Evolutionary conservation across 2,888 invertebrate species (phyloP).

Genomic region (Steinernema carpocapsae): DNA sequence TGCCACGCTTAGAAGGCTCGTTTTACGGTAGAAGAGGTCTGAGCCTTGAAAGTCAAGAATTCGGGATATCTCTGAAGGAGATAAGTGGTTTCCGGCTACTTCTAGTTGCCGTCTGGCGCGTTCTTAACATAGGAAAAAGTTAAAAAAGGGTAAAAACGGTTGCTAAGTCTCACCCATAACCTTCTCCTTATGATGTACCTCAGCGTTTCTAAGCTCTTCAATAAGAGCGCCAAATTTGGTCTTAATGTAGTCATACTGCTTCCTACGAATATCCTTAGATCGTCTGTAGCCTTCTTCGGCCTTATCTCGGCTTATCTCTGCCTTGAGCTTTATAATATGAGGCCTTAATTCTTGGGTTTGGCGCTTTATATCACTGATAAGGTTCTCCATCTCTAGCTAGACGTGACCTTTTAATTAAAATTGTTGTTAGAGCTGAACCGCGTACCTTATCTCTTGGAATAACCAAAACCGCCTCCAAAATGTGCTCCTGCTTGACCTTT

Average conservation of each 20-base stretch:
- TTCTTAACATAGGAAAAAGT: constrained; percentile 42
- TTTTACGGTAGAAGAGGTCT: constrained; percentile 62
- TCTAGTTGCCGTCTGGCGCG: constrained; percentile 64
- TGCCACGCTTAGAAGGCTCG: constrained; percentile 60
- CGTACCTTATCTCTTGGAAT: constrained; percentile 54
- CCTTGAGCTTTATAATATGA: constrained; percentile 44
- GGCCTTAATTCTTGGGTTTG: constrained; percentile 43
- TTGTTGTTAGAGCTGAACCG: too few relatives aligned
- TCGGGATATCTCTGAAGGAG: constrained; percentile 56
- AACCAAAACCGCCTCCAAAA: constrained; percentile 50
- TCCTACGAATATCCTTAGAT: too few relatives aligned
- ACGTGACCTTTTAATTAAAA: too few relatives aligned
- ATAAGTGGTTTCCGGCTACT: constrained; percentile 58
- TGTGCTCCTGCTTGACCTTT: constrained; percentile 51
- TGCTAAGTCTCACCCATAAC: too few relatives aligned
- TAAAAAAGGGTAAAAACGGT: too few relatives aligned
- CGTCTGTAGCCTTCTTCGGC: neutral
- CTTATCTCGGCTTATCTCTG: constrained; percentile 42
- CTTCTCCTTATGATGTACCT: too few relatives aligned
- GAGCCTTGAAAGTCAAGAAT: constrained; percentile 58
- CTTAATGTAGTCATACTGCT: too few relatives aligned
- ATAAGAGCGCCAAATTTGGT: too few relatives aligned
- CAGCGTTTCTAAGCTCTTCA: too few relatives aligned
- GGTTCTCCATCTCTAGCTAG: constrained; percentile 58
- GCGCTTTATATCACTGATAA: constrained; percentile 54